Conservation (phyloP, 2,888 invertebrate genomes). For the Cordilura impudica region DNA sequence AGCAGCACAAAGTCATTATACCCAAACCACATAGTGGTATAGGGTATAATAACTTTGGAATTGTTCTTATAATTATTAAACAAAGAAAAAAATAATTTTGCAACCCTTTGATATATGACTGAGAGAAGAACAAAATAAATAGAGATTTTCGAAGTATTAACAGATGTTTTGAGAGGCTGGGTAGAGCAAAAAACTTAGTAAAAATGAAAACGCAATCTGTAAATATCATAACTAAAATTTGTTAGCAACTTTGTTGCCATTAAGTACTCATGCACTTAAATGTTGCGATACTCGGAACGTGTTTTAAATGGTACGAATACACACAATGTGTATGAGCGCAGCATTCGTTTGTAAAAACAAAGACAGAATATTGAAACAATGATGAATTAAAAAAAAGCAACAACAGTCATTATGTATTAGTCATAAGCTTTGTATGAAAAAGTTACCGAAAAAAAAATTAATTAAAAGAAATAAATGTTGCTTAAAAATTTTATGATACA, state of each 20-base stretch:
- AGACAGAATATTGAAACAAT: constrained; percentile 26
- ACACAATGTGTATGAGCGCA: constrained; percentile 10
- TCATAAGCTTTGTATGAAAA: not conserved
- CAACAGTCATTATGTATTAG: constrained; percentile 8
- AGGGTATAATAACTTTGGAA: no score
- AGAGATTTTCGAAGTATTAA: not conserved
- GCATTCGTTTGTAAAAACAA: constrained; percentile 8
- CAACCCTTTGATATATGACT: no score
- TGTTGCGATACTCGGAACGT: constrained; percentile 28
- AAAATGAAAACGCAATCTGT: not conserved
- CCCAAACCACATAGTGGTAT: no score
- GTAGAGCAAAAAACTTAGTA: not conserved
- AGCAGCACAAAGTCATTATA: no score
- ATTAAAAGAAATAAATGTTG: no score
- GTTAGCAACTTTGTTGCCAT: not conserved
- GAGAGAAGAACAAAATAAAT: no score
- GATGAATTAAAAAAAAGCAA: constrained; percentile 8
- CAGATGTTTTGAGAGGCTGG: constrained; percentile 19
- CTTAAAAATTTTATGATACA: no score
- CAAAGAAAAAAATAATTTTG: no score
- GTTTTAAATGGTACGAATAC: not conserved
- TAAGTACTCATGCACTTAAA: constrained; percentile 57
- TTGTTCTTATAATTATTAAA: no score
- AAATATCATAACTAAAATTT: not conserved
- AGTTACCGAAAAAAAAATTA: no score